These are phyloP conservation scores for Limanda limanda DNA, from an alignment of 2,113 vertebrate species.

Conservation along the genomic window DNA sequence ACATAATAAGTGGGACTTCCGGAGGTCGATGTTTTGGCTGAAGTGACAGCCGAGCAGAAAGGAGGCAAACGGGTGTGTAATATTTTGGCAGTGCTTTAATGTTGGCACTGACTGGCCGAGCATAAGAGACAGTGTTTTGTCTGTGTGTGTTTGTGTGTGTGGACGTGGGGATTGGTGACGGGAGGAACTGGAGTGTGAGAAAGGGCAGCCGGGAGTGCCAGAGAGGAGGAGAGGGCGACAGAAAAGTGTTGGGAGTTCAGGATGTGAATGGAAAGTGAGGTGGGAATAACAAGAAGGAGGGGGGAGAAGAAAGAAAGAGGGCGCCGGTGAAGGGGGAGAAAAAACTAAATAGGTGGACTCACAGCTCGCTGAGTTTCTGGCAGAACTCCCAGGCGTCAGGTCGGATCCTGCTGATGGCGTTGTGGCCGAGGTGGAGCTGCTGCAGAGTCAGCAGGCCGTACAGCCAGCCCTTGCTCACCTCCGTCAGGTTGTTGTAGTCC, in stretches of 20 bases:
- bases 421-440: constrained; percentile 95
- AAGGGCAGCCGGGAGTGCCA: constrained; percentile 54
- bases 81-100: constrained; percentile 60
- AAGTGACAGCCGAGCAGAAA: constrained; percentile 36
- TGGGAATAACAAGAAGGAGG: constrained; percentile 36
- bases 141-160: constrained; percentile 31
- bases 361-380: constrained; percentile 97
- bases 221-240: constrained; percentile 63
- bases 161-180: constrained; percentile 9
- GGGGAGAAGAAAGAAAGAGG: background rate
- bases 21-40: constrained; percentile 36
- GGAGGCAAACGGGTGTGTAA: constrained; percentile 42
- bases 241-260: constrained; percentile 83
- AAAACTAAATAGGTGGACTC: constrained; percentile 83
- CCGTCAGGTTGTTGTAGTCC: constrained; percentile 96
- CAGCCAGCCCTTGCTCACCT: constrained; percentile 97
- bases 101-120: constrained; percentile 51
- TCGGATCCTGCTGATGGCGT: constrained; percentile 92
- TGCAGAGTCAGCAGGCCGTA: constrained; percentile 94
- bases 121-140: constrained; percentile 56
- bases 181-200: constrained; percentile 61
- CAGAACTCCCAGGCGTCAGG: constrained; percentile 98
- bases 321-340: background rate
- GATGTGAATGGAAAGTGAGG: constrained; percentile 64
- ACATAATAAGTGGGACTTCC: constrained; percentile 25